Evolutionary conservation across 2,113 vertebrate species (phyloP).

Genomic region (Tautogolabrus adspersus): DNA sequence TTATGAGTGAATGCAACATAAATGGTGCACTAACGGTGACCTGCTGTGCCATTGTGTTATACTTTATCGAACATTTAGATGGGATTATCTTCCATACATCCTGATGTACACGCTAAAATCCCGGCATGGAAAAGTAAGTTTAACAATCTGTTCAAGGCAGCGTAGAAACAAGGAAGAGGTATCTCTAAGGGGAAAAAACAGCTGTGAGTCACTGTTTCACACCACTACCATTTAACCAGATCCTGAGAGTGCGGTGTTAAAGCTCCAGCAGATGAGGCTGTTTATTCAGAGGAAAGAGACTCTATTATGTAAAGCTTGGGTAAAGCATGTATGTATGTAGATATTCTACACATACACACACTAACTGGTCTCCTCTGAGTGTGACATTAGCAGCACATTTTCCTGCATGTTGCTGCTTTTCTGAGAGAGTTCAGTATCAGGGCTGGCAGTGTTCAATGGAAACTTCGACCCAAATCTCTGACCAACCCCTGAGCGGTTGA

Average conservation of each 20-base stretch:
- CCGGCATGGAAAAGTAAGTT: constrained; percentile 22
- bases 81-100: constrained; percentile 17
- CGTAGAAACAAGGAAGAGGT: constrained; percentile 26
- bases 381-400: constrained; percentile 63
- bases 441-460: not conserved
- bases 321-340: constrained; percentile 29
- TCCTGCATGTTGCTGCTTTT: not conserved
- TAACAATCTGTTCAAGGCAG: not conserved
- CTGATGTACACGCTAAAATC: constrained; percentile 3
- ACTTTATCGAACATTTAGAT: constrained; percentile 2
- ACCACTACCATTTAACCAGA: constrained; percentile 22
- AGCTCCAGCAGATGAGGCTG: not conserved
- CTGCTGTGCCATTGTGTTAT: not conserved
- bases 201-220: constrained; percentile 65
- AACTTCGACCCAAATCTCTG: constrained; percentile 41
- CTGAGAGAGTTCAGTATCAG: not conserved
- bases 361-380: constrained; percentile 11
- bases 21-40: not conserved
- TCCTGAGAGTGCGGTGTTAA: constrained; percentile 42
- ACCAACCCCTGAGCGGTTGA: constrained; percentile 22
- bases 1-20: not conserved
- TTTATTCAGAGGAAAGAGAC: constrained; percentile 42
- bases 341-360: constrained; percentile 18
- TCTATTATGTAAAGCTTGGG: constrained; percentile 45
- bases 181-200: constrained; percentile 9